Evolutionary conservation across 2,113 vertebrate species (phyloP).

Genomic region (Bos indicus): DNA sequence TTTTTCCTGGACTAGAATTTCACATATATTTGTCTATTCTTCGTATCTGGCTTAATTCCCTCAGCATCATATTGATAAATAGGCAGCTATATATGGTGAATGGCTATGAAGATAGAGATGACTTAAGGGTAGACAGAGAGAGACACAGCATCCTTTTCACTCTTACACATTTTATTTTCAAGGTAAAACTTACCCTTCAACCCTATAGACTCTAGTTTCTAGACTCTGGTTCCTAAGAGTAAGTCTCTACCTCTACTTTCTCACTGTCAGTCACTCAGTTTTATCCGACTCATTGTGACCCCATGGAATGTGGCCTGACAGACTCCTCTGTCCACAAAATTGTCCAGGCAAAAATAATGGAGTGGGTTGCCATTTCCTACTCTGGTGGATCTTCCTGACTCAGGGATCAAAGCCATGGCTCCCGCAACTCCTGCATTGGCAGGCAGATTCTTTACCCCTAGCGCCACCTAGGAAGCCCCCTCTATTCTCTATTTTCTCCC

Average conservation of each 20-base stretch:
- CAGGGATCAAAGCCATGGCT: background rate
- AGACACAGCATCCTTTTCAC: background rate
- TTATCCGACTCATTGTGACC: background rate
- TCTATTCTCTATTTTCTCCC: background rate
- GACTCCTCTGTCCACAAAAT: background rate
- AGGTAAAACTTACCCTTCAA: background rate
- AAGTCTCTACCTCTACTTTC: background rate
- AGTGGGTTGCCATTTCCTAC: background rate
- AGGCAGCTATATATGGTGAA: background rate
- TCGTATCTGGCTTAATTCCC: background rate
- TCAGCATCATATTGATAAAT: background rate
- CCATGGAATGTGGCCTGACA: background rate
- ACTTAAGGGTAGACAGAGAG: background rate
- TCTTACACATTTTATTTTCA: background rate
- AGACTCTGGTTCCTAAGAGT: background rate
- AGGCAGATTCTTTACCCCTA: background rate
- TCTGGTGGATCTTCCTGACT: background rate
- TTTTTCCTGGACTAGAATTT: background rate
- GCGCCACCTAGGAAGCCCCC: background rate
- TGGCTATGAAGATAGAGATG: background rate
- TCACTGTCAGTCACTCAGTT: background rate
- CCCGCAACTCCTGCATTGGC: background rate
- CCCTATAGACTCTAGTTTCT: background rate
- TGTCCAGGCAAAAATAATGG: background rate
- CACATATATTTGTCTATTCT: background rate